These are phyloP conservation scores for Notamacropus eugenii DNA, from an alignment of 2,797 vertebrate genomes.

Conservation along the genomic window DNA sequence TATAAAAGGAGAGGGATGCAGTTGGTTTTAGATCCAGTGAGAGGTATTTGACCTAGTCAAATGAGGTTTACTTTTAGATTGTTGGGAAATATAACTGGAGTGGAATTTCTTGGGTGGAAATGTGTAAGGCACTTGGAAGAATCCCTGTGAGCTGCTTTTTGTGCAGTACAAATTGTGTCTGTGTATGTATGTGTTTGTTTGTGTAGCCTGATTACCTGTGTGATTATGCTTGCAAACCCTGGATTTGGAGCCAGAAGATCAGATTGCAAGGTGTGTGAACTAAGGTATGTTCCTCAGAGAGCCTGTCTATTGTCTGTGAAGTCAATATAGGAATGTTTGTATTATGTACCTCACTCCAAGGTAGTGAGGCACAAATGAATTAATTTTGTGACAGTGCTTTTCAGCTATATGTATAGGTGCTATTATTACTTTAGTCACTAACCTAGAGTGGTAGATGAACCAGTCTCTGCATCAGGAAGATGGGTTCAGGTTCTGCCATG, in stretches of 20 bases:
- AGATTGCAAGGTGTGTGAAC: background rate
- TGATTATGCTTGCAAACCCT: background rate
- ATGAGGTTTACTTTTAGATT: background rate
- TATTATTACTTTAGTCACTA: background rate
- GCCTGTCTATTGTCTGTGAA: background rate
- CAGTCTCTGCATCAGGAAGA: background rate
- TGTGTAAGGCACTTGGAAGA: background rate
- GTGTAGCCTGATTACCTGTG: background rate
- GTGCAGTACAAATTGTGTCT: background rate
- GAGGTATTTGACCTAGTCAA: background rate
- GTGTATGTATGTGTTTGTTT: background rate
- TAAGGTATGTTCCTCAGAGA: background rate
- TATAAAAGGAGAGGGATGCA: background rate
- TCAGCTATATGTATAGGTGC: background rate
- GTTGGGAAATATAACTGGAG: constrained; percentile 11
- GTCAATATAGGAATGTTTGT: background rate
- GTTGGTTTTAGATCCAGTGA: background rate
- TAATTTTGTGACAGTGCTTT: background rate
- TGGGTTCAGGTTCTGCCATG: background rate
- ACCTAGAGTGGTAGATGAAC: background rate
- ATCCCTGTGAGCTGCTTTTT: background rate
- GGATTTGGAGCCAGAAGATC: background rate
- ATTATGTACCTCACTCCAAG: background rate
- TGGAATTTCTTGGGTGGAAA: background rate
- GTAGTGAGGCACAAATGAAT: background rate